These are phyloP conservation scores for Trichogramma evanescens DNA, from an alignment of 2,888 invertebrate species.

Conservation along the genomic window DNA sequence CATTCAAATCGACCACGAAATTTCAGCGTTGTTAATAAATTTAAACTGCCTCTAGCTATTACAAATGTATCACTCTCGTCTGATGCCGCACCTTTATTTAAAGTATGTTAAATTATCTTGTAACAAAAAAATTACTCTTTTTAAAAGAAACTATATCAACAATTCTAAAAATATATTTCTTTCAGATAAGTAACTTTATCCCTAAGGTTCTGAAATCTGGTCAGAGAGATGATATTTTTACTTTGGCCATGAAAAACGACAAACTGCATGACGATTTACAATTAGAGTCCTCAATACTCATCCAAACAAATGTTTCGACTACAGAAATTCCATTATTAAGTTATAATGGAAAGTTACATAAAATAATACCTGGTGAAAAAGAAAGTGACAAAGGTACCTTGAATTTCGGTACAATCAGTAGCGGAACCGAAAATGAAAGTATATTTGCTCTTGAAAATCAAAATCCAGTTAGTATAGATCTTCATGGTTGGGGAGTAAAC, in stretches of 20 bases:
- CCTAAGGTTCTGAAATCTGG: slow-evolving; percentile 56
- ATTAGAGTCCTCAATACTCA: slow-evolving; percentile 56
- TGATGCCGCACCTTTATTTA: slow-evolving; percentile 57
- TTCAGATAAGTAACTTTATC: slow-evolving; percentile 56
- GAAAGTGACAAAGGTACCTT: slow-evolving; percentile 46
- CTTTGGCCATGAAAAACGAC: slow-evolving; percentile 52
- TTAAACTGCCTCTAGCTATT: slow-evolving; percentile 65
- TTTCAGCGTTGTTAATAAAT: slow-evolving; percentile 64
- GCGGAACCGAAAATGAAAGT: slow-evolving; percentile 61
- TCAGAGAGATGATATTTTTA: slow-evolving; percentile 54
- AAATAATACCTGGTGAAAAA: slow-evolving; percentile 41
- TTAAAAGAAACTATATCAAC: neutral
- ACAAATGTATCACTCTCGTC: slow-evolving; percentile 62
- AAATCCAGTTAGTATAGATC: slow-evolving; percentile 65
- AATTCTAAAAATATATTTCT: slow-evolving; percentile 21
- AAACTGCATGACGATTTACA: slow-evolving; percentile 51
- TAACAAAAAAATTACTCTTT: neutral
- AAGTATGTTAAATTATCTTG: slow-evolving; percentile 44
- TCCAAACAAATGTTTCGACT: slow-evolving; percentile 69
- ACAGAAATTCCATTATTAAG: slow-evolving; percentile 64
- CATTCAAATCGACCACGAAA: slow-evolving; percentile 48
- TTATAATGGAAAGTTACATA: slow-evolving; percentile 63
- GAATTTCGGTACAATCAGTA: slow-evolving; percentile 61
- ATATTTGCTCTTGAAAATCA: slow-evolving; percentile 66
- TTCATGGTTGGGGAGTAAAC: slow-evolving; percentile 57